Percentiles rank a stretch among this genome's conserved stretches.
Evolutionary conservation across 2,888 invertebrate species (phyloP).

Genomic region (Epistrophe eligans): DNA sequence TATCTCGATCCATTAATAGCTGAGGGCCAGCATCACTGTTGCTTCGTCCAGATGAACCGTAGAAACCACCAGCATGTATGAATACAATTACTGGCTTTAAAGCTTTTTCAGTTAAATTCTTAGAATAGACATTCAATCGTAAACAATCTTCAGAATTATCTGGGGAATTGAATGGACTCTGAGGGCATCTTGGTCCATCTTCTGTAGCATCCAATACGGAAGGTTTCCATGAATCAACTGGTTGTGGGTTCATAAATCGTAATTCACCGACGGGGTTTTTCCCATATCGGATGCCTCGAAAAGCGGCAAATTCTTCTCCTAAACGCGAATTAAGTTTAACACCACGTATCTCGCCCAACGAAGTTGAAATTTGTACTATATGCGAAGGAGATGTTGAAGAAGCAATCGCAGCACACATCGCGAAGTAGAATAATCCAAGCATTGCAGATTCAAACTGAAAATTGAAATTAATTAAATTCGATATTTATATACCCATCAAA

Average conservation of each 20-base stretch:
- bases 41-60: constrained; percentile 85
- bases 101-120: constrained; percentile 76
- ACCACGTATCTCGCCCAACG: constrained; percentile 80
- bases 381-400: constrained; percentile 1
- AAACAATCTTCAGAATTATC: constrained; percentile 86
- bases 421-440: background rate
- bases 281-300: constrained; percentile 82
- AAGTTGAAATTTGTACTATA: constrained; percentile 79
- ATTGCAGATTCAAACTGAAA: constrained; percentile 1
- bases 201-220: constrained; percentile 85
- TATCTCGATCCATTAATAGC: constrained; percentile 87
- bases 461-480: background rate
- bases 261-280: constrained; percentile 80
- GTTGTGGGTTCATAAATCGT: constrained; percentile 83
- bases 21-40: constrained; percentile 84
- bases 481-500: background rate
- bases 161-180: constrained; percentile 79
- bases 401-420: background rate
- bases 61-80: constrained; percentile 88
- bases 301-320: constrained; percentile 79
- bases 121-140: constrained; percentile 86
- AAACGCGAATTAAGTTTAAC: constrained; percentile 78
- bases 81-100: constrained; percentile 87
- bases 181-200: constrained; percentile 86
- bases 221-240: constrained; percentile 84